phyloP scores from a whole-genome alignment of 1,140 invertebrate genomes.

The Panonychus citri region DNA sequence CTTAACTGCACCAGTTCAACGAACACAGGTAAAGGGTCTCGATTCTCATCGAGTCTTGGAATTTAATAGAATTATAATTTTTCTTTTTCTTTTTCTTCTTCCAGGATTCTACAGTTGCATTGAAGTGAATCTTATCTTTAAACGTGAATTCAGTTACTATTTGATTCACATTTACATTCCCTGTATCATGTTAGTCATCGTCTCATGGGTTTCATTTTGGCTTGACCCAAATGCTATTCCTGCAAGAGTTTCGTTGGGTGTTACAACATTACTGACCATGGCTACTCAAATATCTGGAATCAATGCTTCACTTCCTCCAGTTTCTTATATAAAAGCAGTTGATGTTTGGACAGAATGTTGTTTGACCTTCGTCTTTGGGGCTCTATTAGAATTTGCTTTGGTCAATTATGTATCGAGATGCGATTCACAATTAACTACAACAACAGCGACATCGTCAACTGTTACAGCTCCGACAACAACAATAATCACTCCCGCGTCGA shows the following conservation, averaged over 20 bases:
- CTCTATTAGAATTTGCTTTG: conserved; percentile 78
- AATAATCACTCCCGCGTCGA: too few relatives aligned
- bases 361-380: conserved; percentile 85
- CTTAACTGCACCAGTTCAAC: conserved; percentile 88
- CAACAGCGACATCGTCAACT: too few relatives aligned
- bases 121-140: conserved; percentile 80
- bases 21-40: conserved; percentile 31
- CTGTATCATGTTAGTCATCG: conserved; percentile 86
- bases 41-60: not conserved
- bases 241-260: conserved; percentile 74
- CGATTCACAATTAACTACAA: not conserved
- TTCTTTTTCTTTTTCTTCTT: not conserved
- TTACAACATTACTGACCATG: conserved; percentile 86
- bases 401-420: conserved; percentile 79
- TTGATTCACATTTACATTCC: conserved; percentile 90
- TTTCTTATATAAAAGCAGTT: conserved; percentile 35
- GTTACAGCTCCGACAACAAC: too few relatives aligned
- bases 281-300: conserved; percentile 78
- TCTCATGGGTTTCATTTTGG: conserved; percentile 94
- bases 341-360: conserved; percentile 95
- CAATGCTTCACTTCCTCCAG: conserved; percentile 46
- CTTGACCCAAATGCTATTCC: conserved; percentile 87
- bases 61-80: too few relatives aligned
- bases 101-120: conserved; percentile 61
- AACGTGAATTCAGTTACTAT: conserved; percentile 92